phyloP scores from a whole-genome alignment of 2,888 invertebrate species.

The Kryphioiulus occultus region DNA sequence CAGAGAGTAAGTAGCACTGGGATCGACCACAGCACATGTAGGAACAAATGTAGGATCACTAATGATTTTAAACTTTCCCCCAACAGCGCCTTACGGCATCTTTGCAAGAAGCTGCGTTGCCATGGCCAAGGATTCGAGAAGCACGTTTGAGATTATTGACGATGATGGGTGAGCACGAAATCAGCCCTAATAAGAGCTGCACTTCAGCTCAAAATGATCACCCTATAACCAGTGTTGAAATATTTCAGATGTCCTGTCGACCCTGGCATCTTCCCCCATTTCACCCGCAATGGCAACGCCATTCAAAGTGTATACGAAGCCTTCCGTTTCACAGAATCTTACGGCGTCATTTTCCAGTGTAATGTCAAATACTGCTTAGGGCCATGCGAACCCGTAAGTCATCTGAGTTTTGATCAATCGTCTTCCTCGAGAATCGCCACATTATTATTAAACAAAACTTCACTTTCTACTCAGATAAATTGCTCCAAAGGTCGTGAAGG shows the following conservation, averaged over 20 bases:
- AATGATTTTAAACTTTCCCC: not conserved
- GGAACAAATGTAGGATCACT: not conserved
- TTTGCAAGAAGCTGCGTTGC: slow-evolving; percentile 95
- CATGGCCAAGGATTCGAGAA: slow-evolving; percentile 96
- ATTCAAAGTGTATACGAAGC: slow-evolving; percentile 92
- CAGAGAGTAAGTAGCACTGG: slow-evolving; percentile 81
- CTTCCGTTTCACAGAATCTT: slow-evolving; percentile 94
- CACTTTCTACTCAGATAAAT: slow-evolving; percentile 16
- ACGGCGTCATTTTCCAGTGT: slow-evolving; percentile 96
- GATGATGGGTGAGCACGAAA: slow-evolving; percentile 77
- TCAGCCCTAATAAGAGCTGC: not conserved
- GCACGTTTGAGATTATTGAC: slow-evolving; percentile 94
- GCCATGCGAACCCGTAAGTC: slow-evolving; percentile 87
- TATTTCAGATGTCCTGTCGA: slow-evolving; percentile 82
- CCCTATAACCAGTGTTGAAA: not conserved
- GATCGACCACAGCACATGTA: not conserved
- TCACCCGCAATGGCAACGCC: slow-evolving; percentile 83
- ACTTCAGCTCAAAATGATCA: not conserved
- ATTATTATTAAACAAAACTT: not conserved
- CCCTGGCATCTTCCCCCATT: slow-evolving; percentile 91
- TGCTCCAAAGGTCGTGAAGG: slow-evolving; percentile 48
- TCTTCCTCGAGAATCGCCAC: not conserved
- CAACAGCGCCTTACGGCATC: slow-evolving; percentile 89
- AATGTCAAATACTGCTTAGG: slow-evolving; percentile 96
- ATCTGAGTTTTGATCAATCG: too few relatives aligned